Conservation (phyloP, 2,888 invertebrate genomes). For the Labia minor region DNA sequence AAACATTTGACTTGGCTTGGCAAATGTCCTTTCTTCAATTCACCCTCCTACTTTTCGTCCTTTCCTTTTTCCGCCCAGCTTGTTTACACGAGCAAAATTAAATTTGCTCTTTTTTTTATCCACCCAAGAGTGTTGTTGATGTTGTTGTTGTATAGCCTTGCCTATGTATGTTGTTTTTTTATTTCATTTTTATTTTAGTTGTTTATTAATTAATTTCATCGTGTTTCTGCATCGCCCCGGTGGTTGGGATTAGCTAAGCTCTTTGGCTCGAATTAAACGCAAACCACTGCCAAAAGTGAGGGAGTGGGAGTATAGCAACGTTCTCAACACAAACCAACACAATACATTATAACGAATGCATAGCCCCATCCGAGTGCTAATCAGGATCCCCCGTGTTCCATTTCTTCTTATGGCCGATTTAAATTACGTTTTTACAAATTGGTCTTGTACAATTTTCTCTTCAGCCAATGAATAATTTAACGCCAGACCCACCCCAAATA, state of each 20-base stretch:
- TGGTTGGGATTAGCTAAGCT: conserved; percentile 5
- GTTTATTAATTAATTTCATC: conserved; percentile 13
- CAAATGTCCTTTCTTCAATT: not conserved
- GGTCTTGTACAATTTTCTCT: not conserved
- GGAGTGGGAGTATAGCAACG: not conserved
- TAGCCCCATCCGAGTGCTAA: conserved; percentile 3
- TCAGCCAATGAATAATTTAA: conserved; percentile 7
- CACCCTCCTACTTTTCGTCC: not conserved
- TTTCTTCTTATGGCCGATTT: conserved; percentile 8
- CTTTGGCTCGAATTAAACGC: conserved; percentile 1
- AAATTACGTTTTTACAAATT: conserved; percentile 13
- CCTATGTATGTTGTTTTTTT: not conserved
- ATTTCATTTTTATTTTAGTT: not conserved
- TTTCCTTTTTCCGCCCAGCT: not conserved
- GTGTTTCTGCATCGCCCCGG: not conserved
- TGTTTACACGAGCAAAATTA: not conserved
- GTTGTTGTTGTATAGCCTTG: not conserved
- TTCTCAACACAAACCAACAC: not conserved
- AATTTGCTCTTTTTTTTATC: not conserved
- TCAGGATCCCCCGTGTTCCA: conserved; percentile 13
- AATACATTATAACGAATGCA: conserved; percentile 13
- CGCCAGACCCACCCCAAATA: conserved; percentile 4
- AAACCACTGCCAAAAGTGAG: not conserved
- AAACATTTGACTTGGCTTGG: too few relatives aligned
- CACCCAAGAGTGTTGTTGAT: too few relatives aligned